These are phyloP conservation scores for Odontomyia ornata DNA, from an alignment of 2,888 invertebrate genomes.

Conservation along the genomic window DNA sequence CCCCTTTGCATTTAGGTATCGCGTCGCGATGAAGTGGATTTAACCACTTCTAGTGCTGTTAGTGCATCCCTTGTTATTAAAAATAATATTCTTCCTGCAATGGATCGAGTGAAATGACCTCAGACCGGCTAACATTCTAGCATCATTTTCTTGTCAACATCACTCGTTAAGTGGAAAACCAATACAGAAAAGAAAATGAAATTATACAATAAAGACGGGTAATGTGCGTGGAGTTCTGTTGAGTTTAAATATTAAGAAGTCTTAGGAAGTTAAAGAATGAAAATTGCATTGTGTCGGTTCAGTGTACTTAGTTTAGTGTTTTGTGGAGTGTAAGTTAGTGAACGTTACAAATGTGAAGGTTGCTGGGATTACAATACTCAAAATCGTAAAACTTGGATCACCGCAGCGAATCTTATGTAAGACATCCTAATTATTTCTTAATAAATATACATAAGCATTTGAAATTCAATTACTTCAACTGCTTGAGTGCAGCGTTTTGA, in stretches of 20 bases:
- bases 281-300: neutral
- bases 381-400: no score
- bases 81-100: neutral
- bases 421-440: no score
- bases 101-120: conserved; percentile 32
- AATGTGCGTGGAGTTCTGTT: neutral
- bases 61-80: neutral
- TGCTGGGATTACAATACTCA: no score
- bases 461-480: no score
- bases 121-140: no score
- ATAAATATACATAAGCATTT: no score
- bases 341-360: neutral
- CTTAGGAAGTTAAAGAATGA: neutral
- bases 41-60: no score
- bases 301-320: neutral
- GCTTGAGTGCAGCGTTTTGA: no score
- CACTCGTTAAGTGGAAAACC: no score
- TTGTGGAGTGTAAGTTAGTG: neutral
- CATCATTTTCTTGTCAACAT: no score
- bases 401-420: no score
- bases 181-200: neutral
- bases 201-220: neutral
- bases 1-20: neutral
- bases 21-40: neutral
- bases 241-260: neutral